Evolutionary conservation across 1,140 invertebrate genomes (phyloP).

Genomic region (Planococcus citri): DNA sequence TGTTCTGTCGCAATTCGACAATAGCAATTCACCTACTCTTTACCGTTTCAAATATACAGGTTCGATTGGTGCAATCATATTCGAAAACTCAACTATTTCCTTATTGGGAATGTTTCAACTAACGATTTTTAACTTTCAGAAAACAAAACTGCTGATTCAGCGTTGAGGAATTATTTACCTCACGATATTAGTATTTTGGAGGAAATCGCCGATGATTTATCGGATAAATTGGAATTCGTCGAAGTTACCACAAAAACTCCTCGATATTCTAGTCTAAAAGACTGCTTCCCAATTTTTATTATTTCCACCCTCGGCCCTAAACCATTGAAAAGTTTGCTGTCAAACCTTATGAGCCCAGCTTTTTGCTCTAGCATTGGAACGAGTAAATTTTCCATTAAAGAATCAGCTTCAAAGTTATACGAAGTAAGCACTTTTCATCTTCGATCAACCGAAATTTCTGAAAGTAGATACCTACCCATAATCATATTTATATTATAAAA

Average conservation of each 20-base stretch:
- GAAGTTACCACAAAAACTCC: conserved; percentile 23
- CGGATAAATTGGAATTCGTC: neutral
- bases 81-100: neutral
- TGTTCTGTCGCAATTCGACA: neutral
- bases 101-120: neutral
- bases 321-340: neutral
- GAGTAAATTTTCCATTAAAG: conserved; percentile 9
- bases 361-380: conserved; percentile 19
- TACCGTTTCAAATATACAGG: neutral
- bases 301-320: conserved; percentile 23
- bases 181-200: neutral
- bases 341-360: conserved; percentile 12
- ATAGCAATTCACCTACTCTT: neutral
- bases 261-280: conserved; percentile 4
- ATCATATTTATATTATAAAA: too few relatives aligned
- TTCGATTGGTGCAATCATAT: neutral
- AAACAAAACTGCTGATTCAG: neutral
- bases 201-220: neutral
- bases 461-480: neutral
- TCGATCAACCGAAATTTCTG: neutral
- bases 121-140: neutral
- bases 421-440: neutral
- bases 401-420: neutral
- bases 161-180: conserved; percentile 12
- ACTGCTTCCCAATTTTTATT: conserved; percentile 22